These are phyloP conservation scores for Epinephelus coioides DNA, from an alignment of 2,797 vertebrate genomes.

Conservation along the genomic window DNA sequence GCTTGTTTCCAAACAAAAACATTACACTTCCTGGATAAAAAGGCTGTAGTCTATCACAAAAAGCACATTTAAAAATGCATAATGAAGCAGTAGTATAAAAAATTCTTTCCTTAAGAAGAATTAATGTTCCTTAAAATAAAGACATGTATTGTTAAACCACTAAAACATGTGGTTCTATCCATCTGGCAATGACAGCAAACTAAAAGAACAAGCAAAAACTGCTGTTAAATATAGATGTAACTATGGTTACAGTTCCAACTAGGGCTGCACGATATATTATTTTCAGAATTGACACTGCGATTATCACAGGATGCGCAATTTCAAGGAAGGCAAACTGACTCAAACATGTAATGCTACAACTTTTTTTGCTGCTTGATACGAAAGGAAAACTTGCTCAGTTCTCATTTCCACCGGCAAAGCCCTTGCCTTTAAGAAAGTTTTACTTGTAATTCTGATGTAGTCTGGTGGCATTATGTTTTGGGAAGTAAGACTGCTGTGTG, in stretches of 20 bases:
- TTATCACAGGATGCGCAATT: too few species aligned
- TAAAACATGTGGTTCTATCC: conserved; percentile 19
- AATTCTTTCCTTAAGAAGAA: conserved; percentile 3
- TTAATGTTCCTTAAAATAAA: conserved; percentile 28
- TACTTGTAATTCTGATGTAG: too few species aligned
- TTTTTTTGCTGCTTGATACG: too few species aligned
- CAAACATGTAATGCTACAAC: too few species aligned
- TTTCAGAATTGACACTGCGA: too few species aligned
- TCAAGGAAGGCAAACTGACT: too few species aligned
- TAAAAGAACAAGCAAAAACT: conserved; percentile 38
- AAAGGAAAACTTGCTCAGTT: too few species aligned
- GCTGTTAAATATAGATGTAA: conserved; percentile 30
- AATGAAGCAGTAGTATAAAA: neutral
- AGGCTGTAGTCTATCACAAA: neutral
- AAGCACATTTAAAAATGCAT: neutral
- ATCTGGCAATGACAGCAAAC: conserved; percentile 32
- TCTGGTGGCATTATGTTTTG: too few species aligned
- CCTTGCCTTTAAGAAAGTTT: too few species aligned
- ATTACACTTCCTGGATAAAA: neutral
- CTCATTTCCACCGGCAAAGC: too few species aligned
- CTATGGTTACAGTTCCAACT: conserved; percentile 10
- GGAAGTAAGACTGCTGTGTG: too few species aligned
- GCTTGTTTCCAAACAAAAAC: neutral
- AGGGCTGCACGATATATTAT: too few species aligned
- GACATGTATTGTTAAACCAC: conserved; percentile 12